A percentile compares a stretch with the other conserved stretches of the same genome.
These are phyloP conservation scores for Montipora sp. DNA, from an alignment of 64 coral and sea anemone genomes.

Conservation along the genomic window DNA sequence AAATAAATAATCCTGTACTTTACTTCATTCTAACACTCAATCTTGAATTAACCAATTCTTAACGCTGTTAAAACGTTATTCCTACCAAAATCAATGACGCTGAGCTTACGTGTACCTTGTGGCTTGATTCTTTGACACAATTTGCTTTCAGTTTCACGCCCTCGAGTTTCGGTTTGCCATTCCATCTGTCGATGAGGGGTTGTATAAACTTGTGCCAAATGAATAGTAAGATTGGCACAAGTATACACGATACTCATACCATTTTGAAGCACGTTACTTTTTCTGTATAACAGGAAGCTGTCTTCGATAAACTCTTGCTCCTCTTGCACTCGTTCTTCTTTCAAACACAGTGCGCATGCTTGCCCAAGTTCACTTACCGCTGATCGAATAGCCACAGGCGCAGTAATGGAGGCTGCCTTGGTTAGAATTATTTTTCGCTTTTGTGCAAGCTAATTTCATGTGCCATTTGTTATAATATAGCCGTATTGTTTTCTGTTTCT, in stretches of 20 bases:
- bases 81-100: not conserved
- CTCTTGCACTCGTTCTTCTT: not conserved
- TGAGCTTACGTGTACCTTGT: not conserved
- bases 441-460: not conserved
- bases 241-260: slow-evolving; percentile 99
- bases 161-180: slow-evolving; percentile 69
- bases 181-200: slow-evolving; percentile 89
- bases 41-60: not conserved
- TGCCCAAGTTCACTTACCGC: not conserved
- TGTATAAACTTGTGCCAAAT: slow-evolving; percentile 99
- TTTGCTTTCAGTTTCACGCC: slow-evolving; percentile 23
- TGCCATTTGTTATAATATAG: not conserved
- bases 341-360: not conserved
- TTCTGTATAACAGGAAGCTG: not conserved
- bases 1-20: too few species aligned
- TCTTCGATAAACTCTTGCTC: too few species aligned
- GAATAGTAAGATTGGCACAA: slow-evolving; percentile 97
- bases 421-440: slow-evolving; percentile 25
- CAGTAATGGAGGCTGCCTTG: slow-evolving; percentile 89
- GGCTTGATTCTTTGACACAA: slow-evolving; percentile 11
- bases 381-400: slow-evolving; percentile 29
- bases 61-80: too few species aligned
- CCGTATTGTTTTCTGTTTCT: not conserved
- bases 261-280: slow-evolving; percentile 37
- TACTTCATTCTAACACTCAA: not conserved